phyloP scores from a whole-genome alignment of 2,888 invertebrate species.

The Standfussiana lucernea region DNA sequence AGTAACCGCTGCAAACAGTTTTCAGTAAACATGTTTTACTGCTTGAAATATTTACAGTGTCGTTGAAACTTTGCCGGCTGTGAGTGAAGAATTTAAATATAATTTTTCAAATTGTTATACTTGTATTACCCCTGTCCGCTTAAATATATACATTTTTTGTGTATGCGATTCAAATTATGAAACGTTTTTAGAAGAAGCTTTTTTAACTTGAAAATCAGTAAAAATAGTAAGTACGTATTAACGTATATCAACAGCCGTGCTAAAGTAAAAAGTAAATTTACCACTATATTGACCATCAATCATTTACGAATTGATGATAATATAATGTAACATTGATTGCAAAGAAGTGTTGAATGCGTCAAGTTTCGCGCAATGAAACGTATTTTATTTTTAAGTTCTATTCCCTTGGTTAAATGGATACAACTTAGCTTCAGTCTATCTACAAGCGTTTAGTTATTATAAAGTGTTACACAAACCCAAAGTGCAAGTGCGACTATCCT shows the following conservation, averaged over 20 bases:
- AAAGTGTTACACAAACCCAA: neutral
- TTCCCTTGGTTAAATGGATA: neutral
- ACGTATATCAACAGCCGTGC: neutral
- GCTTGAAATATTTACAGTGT: slow-evolving; percentile 4
- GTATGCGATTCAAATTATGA: neutral
- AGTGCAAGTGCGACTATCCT: neutral
- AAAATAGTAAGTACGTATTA: neutral
- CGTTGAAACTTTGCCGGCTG: neutral
- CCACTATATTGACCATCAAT: neutral
- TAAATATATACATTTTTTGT: no score
- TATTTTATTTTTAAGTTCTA: neutral
- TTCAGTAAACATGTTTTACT: neutral
- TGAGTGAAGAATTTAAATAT: neutral
- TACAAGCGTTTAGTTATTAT: neutral
- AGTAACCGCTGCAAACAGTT: neutral
- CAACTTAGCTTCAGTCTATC: neutral
- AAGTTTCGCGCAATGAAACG: neutral
- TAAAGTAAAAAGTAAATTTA: neutral
- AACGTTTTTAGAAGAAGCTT: neutral
- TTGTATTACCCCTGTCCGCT: neutral
- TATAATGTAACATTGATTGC: neutral
- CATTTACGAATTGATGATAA: neutral
- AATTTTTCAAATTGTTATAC: neutral
- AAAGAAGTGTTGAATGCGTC: neutral
- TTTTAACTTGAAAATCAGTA: neutral